Evolutionary conservation across 2,113 vertebrate genomes (phyloP).

Genomic region (Nicator chloris): DNA sequence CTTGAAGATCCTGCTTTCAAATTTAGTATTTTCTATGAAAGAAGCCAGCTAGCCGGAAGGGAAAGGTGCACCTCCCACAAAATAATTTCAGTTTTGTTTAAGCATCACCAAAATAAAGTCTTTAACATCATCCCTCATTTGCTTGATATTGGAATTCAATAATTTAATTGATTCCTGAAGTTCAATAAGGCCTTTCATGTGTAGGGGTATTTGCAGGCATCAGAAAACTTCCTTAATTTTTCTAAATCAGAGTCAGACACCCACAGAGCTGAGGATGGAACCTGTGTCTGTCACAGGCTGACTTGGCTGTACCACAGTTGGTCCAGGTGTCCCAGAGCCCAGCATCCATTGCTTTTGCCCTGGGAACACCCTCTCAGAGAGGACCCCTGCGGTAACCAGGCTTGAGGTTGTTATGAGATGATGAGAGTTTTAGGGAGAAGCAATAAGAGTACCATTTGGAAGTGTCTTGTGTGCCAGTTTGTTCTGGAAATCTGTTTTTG

Average conservation of each 20-base stretch:
- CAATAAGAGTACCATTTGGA: neutral
- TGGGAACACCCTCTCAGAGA: neutral
- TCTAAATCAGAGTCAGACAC: neutral
- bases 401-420: neutral
- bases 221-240: neutral
- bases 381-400: neutral
- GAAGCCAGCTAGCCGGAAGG: neutral
- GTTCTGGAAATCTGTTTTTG: neutral
- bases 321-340: neutral
- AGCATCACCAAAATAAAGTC: neutral
- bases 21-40: neutral
- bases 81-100: neutral
- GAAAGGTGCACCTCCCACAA: neutral
- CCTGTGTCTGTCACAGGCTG: rapidly evolving
- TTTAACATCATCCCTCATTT: neutral
- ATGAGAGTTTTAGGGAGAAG: neutral
- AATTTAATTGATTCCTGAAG: neutral
- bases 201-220: neutral
- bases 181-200: neutral
- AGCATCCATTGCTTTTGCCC: neutral
- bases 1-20: neutral
- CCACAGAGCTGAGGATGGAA: neutral
- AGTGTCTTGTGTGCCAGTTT: neutral
- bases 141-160: neutral
- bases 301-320: rapidly evolving